A percentile compares a stretch with the other conserved stretches of the same genome.
Evolutionary conservation across 2,113 vertebrate species (phyloP).

Genomic region (Chaetorhynchus papuensis): DNA sequence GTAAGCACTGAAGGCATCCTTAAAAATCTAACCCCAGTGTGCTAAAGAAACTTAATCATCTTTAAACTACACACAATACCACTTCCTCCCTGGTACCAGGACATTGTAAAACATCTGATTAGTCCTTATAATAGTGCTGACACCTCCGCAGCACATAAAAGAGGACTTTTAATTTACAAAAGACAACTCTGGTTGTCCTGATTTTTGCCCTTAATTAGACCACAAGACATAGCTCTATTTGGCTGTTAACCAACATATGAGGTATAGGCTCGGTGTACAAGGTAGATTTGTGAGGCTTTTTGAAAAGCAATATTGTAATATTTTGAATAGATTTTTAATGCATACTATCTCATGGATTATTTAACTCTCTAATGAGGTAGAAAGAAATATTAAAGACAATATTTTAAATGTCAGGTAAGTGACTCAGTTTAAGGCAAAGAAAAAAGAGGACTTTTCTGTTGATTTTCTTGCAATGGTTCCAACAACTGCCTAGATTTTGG

Average conservation of each 20-base stretch:
- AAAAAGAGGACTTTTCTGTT: background rate
- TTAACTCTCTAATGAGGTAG: conserved; percentile 53
- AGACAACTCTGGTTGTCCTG: conserved; percentile 68
- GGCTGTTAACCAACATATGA: conserved; percentile 62
- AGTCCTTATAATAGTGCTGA: conserved; percentile 70
- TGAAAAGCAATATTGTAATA: conserved; percentile 39
- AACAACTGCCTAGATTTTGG: conserved; percentile 18
- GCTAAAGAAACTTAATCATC: conserved; percentile 71
- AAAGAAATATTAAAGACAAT: conserved; percentile 63
- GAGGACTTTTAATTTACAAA: conserved; percentile 73
- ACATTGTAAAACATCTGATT: conserved; percentile 77
- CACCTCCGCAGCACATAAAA: conserved; percentile 76
- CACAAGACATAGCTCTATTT: conserved; percentile 64
- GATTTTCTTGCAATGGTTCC: background rate
- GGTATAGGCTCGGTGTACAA: conserved; percentile 1
- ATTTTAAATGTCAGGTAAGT: conserved; percentile 55
- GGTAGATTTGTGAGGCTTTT: conserved; percentile 46
- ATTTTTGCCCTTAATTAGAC: conserved; percentile 78
- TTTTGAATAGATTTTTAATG: conserved; percentile 51
- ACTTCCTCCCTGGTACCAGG: conserved; percentile 65
- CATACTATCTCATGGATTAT: conserved; percentile 54
- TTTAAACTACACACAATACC: conserved; percentile 68
- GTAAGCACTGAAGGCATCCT: conserved; percentile 67
- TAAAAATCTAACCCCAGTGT: conserved; percentile 67
- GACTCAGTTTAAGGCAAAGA: background rate